A percentile compares a stretch with the other conserved stretches of the same genome.
Evolutionary conservation across 2,797 vertebrate genomes (phyloP).

Genomic region (Scleropages formosus): DNA sequence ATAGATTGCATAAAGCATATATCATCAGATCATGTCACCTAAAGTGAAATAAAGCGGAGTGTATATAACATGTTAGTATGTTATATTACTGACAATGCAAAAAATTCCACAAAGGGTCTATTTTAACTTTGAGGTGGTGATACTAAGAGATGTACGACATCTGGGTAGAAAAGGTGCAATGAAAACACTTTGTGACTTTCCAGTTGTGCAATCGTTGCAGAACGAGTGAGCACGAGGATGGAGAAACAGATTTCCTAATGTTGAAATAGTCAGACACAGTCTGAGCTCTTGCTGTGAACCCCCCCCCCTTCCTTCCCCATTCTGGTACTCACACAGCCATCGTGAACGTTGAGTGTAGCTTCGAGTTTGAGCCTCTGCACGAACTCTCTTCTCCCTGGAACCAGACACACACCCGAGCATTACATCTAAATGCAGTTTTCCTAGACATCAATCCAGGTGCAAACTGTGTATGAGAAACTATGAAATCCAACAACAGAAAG

Average conservation of each 20-base stretch:
- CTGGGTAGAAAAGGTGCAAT: too few relatives aligned
- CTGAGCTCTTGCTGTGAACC: background rate
- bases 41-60: too few relatives aligned
- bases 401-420: background rate
- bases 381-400: conserved; percentile 93
- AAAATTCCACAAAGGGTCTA: too few relatives aligned
- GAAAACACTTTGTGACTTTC: too few relatives aligned
- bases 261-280: background rate
- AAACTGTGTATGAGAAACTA: background rate
- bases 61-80: too few relatives aligned
- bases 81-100: too few relatives aligned
- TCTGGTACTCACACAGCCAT: conserved; percentile 91
- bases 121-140: too few relatives aligned
- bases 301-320: too few relatives aligned
- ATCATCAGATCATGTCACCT: background rate
- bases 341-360: conserved; percentile 90
- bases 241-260: background rate
- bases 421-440: background rate
- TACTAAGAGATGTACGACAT: too few relatives aligned
- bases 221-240: conserved; percentile 37
- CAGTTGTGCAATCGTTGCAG: too few relatives aligned
- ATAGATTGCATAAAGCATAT: background rate
- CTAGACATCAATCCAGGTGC: background rate
- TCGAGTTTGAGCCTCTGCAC: conserved; percentile 98
- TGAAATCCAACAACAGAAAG: too few relatives aligned